These are phyloP conservation scores for Calidris pygmaea DNA, from an alignment of 2,113 vertebrate genomes.

Conservation along the genomic window DNA sequence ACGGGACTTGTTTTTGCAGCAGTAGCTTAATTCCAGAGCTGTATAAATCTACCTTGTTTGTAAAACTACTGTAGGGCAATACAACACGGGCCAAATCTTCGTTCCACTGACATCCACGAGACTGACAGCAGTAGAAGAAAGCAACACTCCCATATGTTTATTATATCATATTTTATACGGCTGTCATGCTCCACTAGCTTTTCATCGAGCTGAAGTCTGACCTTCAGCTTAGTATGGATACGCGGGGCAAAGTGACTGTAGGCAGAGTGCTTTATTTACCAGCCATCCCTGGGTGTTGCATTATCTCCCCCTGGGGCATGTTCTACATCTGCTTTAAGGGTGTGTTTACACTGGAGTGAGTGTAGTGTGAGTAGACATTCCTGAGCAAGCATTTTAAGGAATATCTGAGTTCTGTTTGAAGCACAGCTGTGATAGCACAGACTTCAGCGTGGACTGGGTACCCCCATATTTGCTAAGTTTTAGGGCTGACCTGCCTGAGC, in stretches of 20 bases:
- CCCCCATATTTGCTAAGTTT: neutral
- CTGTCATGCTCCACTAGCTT: neutral
- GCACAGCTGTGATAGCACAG: slow-evolving; percentile 10
- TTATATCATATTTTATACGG: neutral
- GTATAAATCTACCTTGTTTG: slow-evolving; percentile 51
- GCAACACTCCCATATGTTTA: slow-evolving; percentile 35
- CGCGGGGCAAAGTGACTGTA: neutral
- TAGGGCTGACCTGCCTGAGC: neutral
- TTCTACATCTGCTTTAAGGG: slow-evolving; percentile 46
- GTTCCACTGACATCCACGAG: neutral
- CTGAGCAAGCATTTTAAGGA: slow-evolving; percentile 23
- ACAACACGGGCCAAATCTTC: neutral
- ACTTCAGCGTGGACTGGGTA: neutral
- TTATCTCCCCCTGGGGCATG: slow-evolving; percentile 21
- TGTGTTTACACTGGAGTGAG: slow-evolving; percentile 53
- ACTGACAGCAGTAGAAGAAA: slow-evolving; percentile 19
- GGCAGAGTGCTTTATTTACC: neutral
- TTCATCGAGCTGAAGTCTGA: neutral
- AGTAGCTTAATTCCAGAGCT: slow-evolving; percentile 47
- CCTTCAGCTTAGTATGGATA: neutral
- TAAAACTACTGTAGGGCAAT: slow-evolving; percentile 47
- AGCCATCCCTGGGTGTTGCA: slow-evolving; percentile 18
- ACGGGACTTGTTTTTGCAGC: neutral
- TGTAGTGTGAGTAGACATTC: slow-evolving; percentile 41
- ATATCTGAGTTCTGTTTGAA: neutral